These are phyloP conservation scores for Pandemis corylana DNA, from an alignment of 2,888 invertebrate species.

Conservation along the genomic window DNA sequence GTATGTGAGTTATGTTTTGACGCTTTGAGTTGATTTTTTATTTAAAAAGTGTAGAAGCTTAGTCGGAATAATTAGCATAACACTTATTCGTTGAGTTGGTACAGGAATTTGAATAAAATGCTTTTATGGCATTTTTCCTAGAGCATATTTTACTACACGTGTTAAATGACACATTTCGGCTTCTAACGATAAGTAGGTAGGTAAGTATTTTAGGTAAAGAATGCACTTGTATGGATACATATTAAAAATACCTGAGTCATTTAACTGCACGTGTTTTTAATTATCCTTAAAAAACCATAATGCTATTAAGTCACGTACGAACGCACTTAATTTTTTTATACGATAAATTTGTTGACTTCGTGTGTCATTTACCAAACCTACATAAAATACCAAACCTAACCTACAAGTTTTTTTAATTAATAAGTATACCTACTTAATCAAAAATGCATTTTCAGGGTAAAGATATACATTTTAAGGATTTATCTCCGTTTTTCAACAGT, in stretches of 20 bases:
- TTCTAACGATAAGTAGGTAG: neutral
- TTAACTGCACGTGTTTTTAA: neutral
- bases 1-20: conserved; percentile 1
- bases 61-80: neutral
- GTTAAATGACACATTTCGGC: neutral
- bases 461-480: no score
- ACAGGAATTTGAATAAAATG: neutral
- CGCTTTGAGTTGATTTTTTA: neutral
- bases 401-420: no score
- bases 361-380: no score
- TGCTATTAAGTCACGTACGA: no score
- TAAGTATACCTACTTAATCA: no score
- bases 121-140: neutral
- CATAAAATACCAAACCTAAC: no score
- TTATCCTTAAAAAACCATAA: neutral
- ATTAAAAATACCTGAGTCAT: neutral
- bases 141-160: neutral
- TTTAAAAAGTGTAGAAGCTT: neutral
- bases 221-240: neutral
- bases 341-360: no score
- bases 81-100: neutral
- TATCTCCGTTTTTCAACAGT: no score
- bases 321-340: no score
- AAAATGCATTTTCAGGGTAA: no score
- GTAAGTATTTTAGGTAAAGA: neutral